phyloP scores from a whole-genome alignment of 2,888 invertebrate species.

The Oegoconia quadripuncta region DNA sequence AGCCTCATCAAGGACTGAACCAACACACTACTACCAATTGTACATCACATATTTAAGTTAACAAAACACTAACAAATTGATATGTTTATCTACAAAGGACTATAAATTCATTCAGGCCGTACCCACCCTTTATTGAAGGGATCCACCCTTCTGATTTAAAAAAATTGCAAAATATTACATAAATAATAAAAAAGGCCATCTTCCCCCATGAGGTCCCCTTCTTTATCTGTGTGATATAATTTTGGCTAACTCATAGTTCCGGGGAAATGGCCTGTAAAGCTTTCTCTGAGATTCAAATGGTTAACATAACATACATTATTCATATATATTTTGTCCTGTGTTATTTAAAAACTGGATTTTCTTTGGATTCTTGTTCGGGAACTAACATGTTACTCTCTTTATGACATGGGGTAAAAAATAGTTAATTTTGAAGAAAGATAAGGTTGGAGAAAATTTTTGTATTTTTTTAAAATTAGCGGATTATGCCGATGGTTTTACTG shows the following conservation, averaged over 20 bases:
- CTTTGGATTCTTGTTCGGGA: too few species aligned
- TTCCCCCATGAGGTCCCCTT: conserved; percentile 41
- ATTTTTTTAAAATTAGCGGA: too few species aligned
- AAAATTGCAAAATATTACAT: conserved; percentile 76
- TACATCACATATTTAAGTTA: conserved; percentile 64
- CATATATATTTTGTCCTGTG: conserved; percentile 28
- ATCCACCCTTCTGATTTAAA: conserved; percentile 73
- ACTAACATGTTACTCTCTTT: too few species aligned
- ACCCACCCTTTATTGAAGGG: conserved; percentile 76
- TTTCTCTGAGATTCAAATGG: conserved; percentile 57
- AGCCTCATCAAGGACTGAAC: conserved; percentile 61
- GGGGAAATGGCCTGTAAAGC: conserved; percentile 69
- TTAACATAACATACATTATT: conserved; percentile 58
- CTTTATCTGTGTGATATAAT: conserved; percentile 47
- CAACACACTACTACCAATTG: conserved; percentile 52
- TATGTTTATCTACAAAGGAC: conserved; percentile 77
- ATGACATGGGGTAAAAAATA: too few species aligned
- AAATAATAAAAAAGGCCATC: conserved; percentile 63
- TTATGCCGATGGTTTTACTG: too few species aligned
- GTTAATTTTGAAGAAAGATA: too few species aligned
- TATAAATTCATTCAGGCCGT: conserved; percentile 69
- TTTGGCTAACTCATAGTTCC: conserved; percentile 67
- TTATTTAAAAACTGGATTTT: background rate
- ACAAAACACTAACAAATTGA: conserved; percentile 78
- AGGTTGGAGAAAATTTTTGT: too few species aligned